Percentiles rank a stretch among this genome's conserved stretches.
Evolutionary conservation across 2,113 vertebrate species (phyloP).

Genomic region (Eudyptes chrysolophus): DNA sequence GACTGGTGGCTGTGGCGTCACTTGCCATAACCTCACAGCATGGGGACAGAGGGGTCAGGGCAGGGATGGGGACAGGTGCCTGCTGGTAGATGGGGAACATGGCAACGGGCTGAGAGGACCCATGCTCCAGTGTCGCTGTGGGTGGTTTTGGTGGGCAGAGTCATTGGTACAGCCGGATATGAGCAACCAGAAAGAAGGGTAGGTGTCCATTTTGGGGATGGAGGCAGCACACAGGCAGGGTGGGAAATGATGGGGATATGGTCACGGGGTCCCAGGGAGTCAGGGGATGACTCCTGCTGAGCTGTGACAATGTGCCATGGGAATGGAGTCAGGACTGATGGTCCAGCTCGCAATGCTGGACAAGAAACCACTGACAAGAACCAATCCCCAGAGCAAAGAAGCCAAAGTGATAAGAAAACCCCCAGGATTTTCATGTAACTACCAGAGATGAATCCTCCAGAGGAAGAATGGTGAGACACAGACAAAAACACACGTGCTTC

Average conservation of each 20-base stretch:
- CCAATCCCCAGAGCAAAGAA: background rate
- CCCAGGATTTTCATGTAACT: background rate
- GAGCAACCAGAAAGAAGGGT: fast-evolving
- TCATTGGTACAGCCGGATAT: background rate
- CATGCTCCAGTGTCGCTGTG: fast-evolving
- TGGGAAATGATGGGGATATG: background rate
- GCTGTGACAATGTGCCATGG: background rate
- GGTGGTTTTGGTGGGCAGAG: background rate
- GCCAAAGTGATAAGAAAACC: background rate
- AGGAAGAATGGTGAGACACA: background rate
- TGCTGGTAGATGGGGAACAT: background rate
- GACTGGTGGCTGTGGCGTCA: background rate
- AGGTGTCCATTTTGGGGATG: background rate
- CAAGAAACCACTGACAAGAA: background rate
- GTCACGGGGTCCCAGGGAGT: background rate
- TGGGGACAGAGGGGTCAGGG: background rate
- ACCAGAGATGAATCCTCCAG: background rate
- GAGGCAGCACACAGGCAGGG: background rate
- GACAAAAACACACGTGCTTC: background rate
- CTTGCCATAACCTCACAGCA: fast-evolving
- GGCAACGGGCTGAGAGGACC: background rate
- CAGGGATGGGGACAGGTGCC: background rate
- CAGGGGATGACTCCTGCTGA: background rate
- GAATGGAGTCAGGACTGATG: background rate
- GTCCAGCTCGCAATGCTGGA: background rate